Base-by-base conservation (phyloP, 2,113 vertebrate species). In the Cottus gobio region DNA sequence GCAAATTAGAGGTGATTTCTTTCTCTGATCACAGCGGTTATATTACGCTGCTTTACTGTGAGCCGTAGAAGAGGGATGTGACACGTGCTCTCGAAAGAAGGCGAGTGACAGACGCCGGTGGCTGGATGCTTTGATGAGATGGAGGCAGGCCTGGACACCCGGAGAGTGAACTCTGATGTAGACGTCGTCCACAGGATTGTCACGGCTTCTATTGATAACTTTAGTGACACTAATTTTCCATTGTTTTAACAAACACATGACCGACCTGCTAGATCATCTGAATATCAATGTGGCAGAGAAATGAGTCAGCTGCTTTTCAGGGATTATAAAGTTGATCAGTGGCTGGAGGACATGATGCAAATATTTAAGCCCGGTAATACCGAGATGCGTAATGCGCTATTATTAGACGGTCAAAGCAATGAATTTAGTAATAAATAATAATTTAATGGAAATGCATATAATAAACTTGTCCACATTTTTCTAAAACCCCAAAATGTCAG, bases 1-100 rank as follows among this genome's bases (percentile, higher is more conserved):
- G 66, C 52, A 90, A 80, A 86, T 84, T 78, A 89, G 66, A 79
- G 52, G 66, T 73, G 66, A 76, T 72, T 73, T 73, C 22, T 68
- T 66, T 61, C 75, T 80, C 60, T 84, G 84, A 85, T 87, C 78
- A 10, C 66, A 67, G 78, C 20, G 3, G 62, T 54, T 71, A 20
- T 78, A 34, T 76, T 75, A 83, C 79, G 83, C 37, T 44, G 52
- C 68, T 76, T 77, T 75, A 77, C 61, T 80, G 46, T 57, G 61
- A 78, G 77, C 22, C 18, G 66, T 2, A 26, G 52, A 60, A 34
- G 64, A 58, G 66, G 44, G 76, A 76, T 62, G 48, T 71, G 73
- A 46, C 1, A 31, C 24, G 56, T 6, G 39, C 36, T 7, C 5
- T 26, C n/a, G 28, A 11, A 58, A 36, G 48, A 20, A 52, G 48